Conservation (phyloP, 2,113 vertebrate genomes). For the Calidris pugnax region DNA sequence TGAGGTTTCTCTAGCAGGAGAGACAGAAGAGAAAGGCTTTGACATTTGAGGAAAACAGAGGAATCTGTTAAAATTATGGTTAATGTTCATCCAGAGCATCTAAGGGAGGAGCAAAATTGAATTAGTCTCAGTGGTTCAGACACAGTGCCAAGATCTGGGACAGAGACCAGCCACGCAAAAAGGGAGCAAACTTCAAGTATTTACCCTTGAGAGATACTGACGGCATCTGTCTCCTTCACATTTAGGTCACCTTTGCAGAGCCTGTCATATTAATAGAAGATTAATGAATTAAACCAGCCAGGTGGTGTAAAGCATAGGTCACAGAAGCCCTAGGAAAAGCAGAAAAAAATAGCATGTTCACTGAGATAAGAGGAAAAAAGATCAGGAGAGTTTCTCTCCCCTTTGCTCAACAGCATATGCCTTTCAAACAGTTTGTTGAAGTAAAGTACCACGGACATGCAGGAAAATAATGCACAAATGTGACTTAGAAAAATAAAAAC, state of each 20-base stretch:
- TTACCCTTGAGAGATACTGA: slow-evolving; percentile 28
- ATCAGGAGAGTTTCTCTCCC: neutral
- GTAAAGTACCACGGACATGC: neutral
- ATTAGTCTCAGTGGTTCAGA: neutral
- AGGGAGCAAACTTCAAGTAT: slow-evolving; percentile 5
- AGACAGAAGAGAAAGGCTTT: neutral
- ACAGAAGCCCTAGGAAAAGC: neutral
- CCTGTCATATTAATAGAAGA: slow-evolving; percentile 11
- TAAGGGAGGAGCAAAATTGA: neutral
- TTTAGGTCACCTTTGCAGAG: slow-evolving; percentile 25
- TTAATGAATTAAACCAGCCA: slow-evolving; percentile 29
- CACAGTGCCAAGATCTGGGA: neutral
- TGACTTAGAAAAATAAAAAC: neutral
- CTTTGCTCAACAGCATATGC: slow-evolving; percentile 6
- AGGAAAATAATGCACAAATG: neutral
- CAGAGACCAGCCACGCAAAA: neutral
- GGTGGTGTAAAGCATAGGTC: slow-evolving; percentile 46
- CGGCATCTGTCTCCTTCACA: slow-evolving; percentile 40
- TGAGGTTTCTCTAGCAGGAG: neutral
- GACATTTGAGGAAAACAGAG: neutral
- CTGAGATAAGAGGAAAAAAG: neutral
- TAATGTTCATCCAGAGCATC: neutral
- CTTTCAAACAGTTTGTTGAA: slow-evolving; percentile 20
- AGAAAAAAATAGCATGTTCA: slow-evolving; percentile 3
- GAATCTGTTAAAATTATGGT: neutral